phyloP scores from a whole-genome alignment of 1,140 invertebrate species.

The Drosophila auraria region DNA sequence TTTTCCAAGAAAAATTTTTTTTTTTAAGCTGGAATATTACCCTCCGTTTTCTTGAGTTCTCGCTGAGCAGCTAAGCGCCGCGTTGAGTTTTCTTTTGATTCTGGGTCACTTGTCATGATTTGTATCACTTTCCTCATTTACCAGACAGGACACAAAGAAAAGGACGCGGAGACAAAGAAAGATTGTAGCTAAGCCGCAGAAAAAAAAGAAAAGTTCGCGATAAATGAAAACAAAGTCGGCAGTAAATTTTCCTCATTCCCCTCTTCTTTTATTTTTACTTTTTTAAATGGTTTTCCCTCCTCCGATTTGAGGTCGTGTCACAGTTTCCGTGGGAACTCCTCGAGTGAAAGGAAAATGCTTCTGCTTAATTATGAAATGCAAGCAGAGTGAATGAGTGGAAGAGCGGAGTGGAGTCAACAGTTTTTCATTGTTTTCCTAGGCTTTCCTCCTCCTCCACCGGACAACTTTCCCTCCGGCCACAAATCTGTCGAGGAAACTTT shows the following conservation, averaged over 20 bases:
- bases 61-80: conserved; percentile 27
- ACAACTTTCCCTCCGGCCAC: conserved; percentile 13
- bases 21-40: background rate
- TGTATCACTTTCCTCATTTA: conserved; percentile 17
- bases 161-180: conserved; percentile 9
- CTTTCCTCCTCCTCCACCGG: background rate
- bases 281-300: conserved; percentile 19
- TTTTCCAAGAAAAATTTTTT: background rate
- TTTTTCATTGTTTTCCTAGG: conserved; percentile 32
- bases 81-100: conserved; percentile 19
- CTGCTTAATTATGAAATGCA: conserved; percentile 59
- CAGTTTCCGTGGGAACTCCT: conserved; percentile 26
- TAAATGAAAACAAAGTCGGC: conserved; percentile 50
- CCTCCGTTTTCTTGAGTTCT: background rate
- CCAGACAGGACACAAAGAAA: conserved; percentile 3
- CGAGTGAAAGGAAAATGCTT: conserved; percentile 12
- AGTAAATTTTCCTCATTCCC: conserved; percentile 3
- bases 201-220: conserved; percentile 45
- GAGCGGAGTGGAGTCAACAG: background rate
- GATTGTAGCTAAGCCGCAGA: conserved; percentile 16
- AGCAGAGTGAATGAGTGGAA: conserved; percentile 28
- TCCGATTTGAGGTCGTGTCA: conserved; percentile 44
- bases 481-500: conserved; percentile 34
- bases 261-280: conserved; percentile 24
- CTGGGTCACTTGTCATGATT: conserved; percentile 42